Conservation (phyloP, 2,797 vertebrate genomes). For the Podarcis lilfordi region DNA sequence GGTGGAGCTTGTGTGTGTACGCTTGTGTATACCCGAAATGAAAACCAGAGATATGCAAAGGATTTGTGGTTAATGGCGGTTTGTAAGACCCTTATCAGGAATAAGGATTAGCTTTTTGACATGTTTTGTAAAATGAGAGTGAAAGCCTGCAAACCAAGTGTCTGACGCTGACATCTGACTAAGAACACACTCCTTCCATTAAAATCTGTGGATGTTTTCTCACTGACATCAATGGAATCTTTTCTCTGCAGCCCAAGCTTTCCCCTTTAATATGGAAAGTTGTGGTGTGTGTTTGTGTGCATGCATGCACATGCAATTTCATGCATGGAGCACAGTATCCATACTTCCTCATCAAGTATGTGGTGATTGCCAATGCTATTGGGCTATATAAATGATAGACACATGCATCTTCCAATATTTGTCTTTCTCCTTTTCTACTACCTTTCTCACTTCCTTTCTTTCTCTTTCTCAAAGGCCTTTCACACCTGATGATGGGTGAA, state of each 20-base stretch:
- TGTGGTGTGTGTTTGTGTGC: neutral
- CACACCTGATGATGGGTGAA: constrained; percentile 97
- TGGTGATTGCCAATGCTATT: constrained; percentile 21
- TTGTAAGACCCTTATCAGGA: neutral
- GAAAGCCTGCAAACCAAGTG: neutral
- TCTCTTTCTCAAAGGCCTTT: constrained; percentile 87
- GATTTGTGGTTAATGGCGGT: neutral
- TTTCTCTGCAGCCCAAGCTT: neutral
- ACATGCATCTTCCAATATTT: constrained; percentile 74
- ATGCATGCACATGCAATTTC: too few species aligned
- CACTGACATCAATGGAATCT: neutral
- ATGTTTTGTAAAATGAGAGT: neutral
- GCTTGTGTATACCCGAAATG: neutral
- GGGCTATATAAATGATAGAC: constrained; percentile 52
- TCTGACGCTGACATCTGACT: neutral
- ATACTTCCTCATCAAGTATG: constrained; percentile 70
- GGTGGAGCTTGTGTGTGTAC: neutral
- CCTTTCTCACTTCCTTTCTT: constrained; percentile 59
- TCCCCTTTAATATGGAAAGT: constrained; percentile 16
- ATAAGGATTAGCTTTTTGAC: neutral
- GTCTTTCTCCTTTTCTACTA: constrained; percentile 68
- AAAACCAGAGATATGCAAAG: neutral
- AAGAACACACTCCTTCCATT: neutral
- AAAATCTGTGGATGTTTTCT: constrained; percentile 26
- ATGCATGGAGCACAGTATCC: constrained; percentile 22